Evolutionary conservation across 2,797 vertebrate species (phyloP), one percentile per base, ranked within the genome.

Genomic region (Microcaecilia unicolor): DNA sequence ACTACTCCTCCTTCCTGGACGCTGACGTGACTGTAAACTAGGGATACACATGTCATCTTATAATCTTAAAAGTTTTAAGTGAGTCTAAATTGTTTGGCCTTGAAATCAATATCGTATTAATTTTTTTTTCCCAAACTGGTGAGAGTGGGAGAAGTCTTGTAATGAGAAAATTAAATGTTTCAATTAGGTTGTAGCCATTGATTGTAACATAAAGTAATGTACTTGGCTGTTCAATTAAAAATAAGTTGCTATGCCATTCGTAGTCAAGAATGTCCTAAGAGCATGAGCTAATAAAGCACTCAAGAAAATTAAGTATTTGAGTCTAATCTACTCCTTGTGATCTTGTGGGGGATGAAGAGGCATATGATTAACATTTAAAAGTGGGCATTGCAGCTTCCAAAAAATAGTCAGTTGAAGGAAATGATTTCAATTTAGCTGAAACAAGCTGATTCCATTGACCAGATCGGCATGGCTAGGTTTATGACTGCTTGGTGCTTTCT

Each of bases 181-280:
- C 31, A 25, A 44, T 48, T 64, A 51, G 41, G 28, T 41, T 64
- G 59, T 72, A 49, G 28, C 48, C 34, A 57, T 51, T 46, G 58
- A 55, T 61, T 56, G 22, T 44, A 58, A 34, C 8, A 19, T 22
- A 37, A 26, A 49, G 29, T 38, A 56, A 58, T 44, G 24, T 35
- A 41, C 10, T 15, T 37, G 28, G 30, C 18, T 57, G 35, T 64
- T 76, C 34, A 53, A 25, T 72, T 67, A 64, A 67, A 74, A 72
- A 58, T 51, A 71, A 61, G 37, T 33, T 59, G 9, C 24, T 53
- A 4, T 34, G 33, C 25, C 58, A 6, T 42, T 48, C 26, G 10
- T 36, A 54, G 31, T 31, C 41, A 61, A 63, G 48, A 41, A 29
- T 45, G 60, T 51, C 22, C 45, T 14, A 28, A 15, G 41, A 44